Percentiles rank a stretch among this genome's conserved stretches.
Conservation (phyloP, 2,113 vertebrate species). For the Trachemys scripta region DNA sequence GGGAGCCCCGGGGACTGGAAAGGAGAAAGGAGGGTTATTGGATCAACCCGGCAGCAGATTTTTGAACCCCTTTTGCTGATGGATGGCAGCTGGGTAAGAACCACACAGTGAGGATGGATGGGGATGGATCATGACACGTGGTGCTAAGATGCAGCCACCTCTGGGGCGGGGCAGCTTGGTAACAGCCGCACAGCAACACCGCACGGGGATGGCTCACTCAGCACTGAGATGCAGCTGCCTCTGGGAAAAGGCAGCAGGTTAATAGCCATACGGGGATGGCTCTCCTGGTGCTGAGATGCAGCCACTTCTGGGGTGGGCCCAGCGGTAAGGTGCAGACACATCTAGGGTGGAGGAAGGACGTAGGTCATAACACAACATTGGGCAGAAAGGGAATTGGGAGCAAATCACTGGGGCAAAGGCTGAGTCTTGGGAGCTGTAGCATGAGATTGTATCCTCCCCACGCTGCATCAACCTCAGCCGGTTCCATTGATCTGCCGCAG, state of each 20-base stretch:
- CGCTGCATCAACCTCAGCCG: neutral
- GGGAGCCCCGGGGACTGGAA: neutral
- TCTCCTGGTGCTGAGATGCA: too few species aligned
- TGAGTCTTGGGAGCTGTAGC: neutral
- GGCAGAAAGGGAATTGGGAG: neutral
- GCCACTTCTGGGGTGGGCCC: too few species aligned
- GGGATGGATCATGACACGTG: too few species aligned
- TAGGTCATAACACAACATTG: neutral
- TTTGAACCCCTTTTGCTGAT: neutral
- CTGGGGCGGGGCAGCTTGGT: too few species aligned
- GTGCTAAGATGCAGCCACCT: too few species aligned
- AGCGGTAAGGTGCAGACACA: too few species aligned
- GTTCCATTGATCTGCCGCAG: neutral
- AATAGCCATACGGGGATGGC: too few species aligned
- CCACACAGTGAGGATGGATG: fast-evolving
- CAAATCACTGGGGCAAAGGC: neutral
- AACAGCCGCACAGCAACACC: too few species aligned
- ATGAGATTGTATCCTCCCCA: neutral
- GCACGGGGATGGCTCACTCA: too few species aligned
- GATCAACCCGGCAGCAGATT: neutral
- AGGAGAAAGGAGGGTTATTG: neutral
- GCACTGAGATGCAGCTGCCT: too few species aligned
- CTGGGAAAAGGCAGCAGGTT: too few species aligned
- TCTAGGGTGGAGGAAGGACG: too few species aligned
- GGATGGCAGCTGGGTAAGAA: neutral